Evolutionary conservation across 2,888 invertebrate species (phyloP).

Genomic region (Aproaerema taeniolella): DNA sequence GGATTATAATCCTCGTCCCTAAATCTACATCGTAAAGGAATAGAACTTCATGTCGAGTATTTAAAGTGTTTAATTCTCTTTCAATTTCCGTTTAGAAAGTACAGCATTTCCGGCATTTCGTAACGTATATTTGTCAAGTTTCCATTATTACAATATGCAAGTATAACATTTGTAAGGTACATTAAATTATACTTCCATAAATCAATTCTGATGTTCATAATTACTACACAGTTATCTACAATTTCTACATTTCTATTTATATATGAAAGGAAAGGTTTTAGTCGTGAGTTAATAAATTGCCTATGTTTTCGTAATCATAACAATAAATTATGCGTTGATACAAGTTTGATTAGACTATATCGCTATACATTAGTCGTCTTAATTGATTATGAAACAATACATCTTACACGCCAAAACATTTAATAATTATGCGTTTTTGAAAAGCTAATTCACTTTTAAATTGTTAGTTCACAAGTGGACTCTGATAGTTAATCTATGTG

Average conservation of each 20-base stretch:
- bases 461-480: too few relatives aligned
- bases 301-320: constrained; percentile 47
- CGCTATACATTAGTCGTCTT: constrained; percentile 36
- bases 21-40: constrained; percentile 9
- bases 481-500: too few relatives aligned
- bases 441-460: too few relatives aligned
- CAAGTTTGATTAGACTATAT: constrained; percentile 40
- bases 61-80: neutral
- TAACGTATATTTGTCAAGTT: constrained; percentile 2
- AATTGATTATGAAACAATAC: too few relatives aligned
- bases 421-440: too few relatives aligned
- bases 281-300: constrained; percentile 41
- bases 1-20: constrained; percentile 36
- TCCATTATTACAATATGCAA: constrained; percentile 4
- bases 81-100: constrained; percentile 5
- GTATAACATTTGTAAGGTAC: constrained; percentile 5
- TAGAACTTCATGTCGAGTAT: constrained; percentile 3
- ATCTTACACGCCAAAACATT: too few relatives aligned
- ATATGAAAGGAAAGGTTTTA: constrained; percentile 34
- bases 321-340: constrained; percentile 56
- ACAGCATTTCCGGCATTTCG: constrained; percentile 5
- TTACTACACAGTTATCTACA: constrained; percentile 67
- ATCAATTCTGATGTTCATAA: constrained; percentile 25
- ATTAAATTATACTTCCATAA: too few relatives aligned
- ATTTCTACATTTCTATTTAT: constrained; percentile 61